phyloP scores from a whole-genome alignment of 2,888 invertebrate species.

The Agapetus fuscipes region DNA sequence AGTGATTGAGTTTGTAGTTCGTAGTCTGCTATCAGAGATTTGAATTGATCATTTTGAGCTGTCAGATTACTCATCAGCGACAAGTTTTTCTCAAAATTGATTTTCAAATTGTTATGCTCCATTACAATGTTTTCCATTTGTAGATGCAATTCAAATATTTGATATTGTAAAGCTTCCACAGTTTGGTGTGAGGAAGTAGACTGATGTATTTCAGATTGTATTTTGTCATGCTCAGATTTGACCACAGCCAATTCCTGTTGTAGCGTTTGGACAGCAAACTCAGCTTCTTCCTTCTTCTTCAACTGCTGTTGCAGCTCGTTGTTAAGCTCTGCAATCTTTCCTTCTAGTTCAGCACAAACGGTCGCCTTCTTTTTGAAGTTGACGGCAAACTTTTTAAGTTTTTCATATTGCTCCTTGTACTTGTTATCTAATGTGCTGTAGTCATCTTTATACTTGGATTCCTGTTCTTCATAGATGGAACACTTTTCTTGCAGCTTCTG shows the following conservation, averaged over 20 bases:
- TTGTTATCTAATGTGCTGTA: constrained; percentile 45
- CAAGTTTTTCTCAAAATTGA: background rate
- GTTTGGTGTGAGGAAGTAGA: constrained; percentile 4
- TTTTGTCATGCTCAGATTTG: constrained; percentile 7
- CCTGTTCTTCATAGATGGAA: constrained; percentile 33
- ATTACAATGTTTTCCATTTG: constrained; percentile 6
- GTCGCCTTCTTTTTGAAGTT: constrained; percentile 64
- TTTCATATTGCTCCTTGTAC: constrained; percentile 61
- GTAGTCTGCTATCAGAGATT: constrained; percentile 1
- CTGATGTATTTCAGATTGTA: constrained; percentile 14
- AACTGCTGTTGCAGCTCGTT: constrained; percentile 10
- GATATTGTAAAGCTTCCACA: constrained; percentile 14
- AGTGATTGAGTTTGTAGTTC: constrained; percentile 27
- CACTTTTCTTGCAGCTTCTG: constrained; percentile 34
- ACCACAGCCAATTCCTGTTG: constrained; percentile 8
- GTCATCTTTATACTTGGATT: constrained; percentile 34
- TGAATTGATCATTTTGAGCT: constrained; percentile 3
- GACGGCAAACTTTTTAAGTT: constrained; percentile 68
- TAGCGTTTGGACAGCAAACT: constrained; percentile 5
- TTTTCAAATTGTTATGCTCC: background rate
- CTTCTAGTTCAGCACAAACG: constrained; percentile 56
- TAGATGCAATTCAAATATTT: constrained; percentile 21
- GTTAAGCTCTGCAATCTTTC: constrained; percentile 31
- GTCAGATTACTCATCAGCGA: background rate
- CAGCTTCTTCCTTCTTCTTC: constrained; percentile 7